Conservation (phyloP, 2,888 invertebrate genomes). For the Seira musarum region DNA sequence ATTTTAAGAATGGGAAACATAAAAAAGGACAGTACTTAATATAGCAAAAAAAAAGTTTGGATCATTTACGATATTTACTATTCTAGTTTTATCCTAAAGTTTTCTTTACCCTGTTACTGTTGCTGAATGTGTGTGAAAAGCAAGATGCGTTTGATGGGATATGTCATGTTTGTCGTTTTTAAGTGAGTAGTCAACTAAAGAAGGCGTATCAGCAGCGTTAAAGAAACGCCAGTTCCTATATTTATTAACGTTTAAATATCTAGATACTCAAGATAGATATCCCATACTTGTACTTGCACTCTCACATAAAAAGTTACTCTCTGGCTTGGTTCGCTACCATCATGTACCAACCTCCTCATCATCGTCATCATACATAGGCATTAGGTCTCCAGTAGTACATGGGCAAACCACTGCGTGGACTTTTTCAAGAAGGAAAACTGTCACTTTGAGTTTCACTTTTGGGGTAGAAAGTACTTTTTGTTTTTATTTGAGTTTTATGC, state of each 20-base stretch:
- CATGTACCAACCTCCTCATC: slow-evolving; percentile 45
- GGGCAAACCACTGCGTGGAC: slow-evolving; percentile 48
- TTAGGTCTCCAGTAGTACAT: background rate
- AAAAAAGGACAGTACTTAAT: slow-evolving; percentile 40
- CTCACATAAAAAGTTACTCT: slow-evolving; percentile 26
- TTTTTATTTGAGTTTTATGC: slow-evolving; percentile 60
- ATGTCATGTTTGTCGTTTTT: slow-evolving; percentile 31
- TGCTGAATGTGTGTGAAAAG: slow-evolving; percentile 1
- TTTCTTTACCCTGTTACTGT: no score
- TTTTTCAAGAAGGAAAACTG: slow-evolving; percentile 49
- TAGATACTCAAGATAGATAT: no score
- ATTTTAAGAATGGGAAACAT: slow-evolving; percentile 27
- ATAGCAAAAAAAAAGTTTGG: slow-evolving; percentile 52
- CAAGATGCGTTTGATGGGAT: slow-evolving; percentile 49
- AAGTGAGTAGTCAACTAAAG: slow-evolving; percentile 35
- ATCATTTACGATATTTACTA: slow-evolving; percentile 59
- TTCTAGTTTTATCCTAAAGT: slow-evolving; percentile 50
- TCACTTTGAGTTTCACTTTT: slow-evolving; percentile 58
- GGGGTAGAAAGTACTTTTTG: slow-evolving; percentile 53
- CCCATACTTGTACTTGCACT: no score
- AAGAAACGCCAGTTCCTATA: no score
- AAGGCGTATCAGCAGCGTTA: no score
- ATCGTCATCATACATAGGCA: slow-evolving; percentile 34
- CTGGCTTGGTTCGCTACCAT: no score
- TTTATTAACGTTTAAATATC: no score